These are phyloP conservation scores for Melipona bicolor DNA, from an alignment of 2,888 invertebrate species.

Conservation along the genomic window DNA sequence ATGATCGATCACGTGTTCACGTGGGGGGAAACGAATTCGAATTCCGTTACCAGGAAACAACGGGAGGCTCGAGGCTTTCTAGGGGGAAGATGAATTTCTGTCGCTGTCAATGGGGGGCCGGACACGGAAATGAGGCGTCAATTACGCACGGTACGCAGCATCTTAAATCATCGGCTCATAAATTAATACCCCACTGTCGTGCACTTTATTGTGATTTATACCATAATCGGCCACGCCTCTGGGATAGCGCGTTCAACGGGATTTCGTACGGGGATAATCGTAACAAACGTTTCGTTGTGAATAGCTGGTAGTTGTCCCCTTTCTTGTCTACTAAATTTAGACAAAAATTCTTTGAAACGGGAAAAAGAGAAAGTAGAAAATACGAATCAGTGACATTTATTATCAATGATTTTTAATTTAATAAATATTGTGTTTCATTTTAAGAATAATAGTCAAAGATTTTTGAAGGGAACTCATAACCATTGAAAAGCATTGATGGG, in stretches of 20 bases:
- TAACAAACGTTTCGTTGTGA: neutral
- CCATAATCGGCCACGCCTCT: constrained; percentile 56
- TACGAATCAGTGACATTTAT: too few species aligned
- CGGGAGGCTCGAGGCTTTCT: constrained; percentile 16
- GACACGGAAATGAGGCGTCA: constrained; percentile 64
- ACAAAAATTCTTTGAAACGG: neutral
- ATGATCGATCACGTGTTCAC: constrained; percentile 46
- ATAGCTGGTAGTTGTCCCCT: neutral
- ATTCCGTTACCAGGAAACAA: constrained; percentile 51
- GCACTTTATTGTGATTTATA: constrained; percentile 67
- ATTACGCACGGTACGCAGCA: constrained; percentile 53
- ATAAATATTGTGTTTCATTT: too few species aligned
- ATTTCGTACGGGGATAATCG: neutral
- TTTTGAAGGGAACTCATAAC: neutral
- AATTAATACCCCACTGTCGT: constrained; percentile 62
- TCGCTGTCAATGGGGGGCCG: constrained; percentile 27
- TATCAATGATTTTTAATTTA: too few species aligned
- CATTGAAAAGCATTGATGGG: neutral
- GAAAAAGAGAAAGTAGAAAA: neutral
- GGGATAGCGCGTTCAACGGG: constrained; percentile 29
- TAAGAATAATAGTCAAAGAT: neutral
- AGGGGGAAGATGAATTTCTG: constrained; percentile 51
- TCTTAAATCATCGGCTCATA: constrained; percentile 61
- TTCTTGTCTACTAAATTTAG: neutral
- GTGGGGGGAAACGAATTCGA: constrained; percentile 20